Percentiles rank a stretch among this genome's conserved stretches.
These are phyloP conservation scores for Grus americana DNA, from an alignment of 2,113 vertebrate genomes.

Conservation along the genomic window DNA sequence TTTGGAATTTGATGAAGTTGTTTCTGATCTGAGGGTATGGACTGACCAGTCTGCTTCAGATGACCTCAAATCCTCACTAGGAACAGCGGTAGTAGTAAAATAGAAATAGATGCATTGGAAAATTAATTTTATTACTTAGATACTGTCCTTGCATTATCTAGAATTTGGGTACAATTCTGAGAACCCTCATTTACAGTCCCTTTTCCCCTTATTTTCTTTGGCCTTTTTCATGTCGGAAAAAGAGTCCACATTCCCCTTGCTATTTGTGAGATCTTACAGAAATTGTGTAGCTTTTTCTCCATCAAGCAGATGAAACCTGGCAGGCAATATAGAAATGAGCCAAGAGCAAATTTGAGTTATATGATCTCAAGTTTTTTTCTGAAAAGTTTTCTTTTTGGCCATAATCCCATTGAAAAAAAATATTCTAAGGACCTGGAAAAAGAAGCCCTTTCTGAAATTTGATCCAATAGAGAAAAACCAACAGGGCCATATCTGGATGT, in stretches of 20 bases:
- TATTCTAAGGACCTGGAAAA: not conserved
- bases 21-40: slow-evolving; percentile 59
- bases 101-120: slow-evolving; percentile 10
- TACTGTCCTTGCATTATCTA: not conserved
- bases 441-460: not conserved
- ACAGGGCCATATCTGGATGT: not conserved
- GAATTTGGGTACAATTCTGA: not conserved
- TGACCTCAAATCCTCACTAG: slow-evolving; percentile 44
- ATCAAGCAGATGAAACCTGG: not conserved
- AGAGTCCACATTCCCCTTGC: not conserved
- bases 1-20: slow-evolving; percentile 60
- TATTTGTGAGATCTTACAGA: not conserved
- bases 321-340: not conserved
- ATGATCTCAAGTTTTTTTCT: not conserved
- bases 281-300: not conserved
- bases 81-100: not conserved
- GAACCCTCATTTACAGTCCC: not conserved
- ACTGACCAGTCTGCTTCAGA: slow-evolving; percentile 50
- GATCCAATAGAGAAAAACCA: not conserved
- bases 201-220: not conserved
- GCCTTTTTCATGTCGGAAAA: not conserved
- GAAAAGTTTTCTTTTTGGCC: not conserved
- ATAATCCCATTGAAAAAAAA: not conserved
- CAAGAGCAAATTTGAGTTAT: not conserved
- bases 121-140: slow-evolving; percentile 33